Evolutionary conservation across 2,113 vertebrate genomes (phyloP).

Genomic region (Vulpes lagopus): DNA sequence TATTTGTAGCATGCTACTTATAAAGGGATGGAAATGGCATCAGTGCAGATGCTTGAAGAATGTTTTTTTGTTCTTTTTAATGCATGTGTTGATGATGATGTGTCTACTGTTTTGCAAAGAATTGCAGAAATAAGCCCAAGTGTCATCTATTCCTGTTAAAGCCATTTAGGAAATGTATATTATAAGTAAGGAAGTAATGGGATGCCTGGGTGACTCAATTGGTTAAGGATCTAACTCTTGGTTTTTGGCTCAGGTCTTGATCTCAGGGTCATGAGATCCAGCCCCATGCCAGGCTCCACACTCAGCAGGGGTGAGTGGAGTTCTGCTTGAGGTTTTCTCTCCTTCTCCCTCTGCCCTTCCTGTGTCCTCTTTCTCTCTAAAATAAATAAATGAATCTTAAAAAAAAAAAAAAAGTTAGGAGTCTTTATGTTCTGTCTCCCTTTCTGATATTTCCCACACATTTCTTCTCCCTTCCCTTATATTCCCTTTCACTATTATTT

Average conservation of each 20-base stretch:
- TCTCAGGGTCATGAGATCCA: background rate
- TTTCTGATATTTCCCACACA: too few relatives aligned
- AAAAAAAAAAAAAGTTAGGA: too few relatives aligned
- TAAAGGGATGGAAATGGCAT: background rate
- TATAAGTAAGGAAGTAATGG: background rate
- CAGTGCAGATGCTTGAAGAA: background rate
- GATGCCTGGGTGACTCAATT: background rate
- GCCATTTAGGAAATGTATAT: background rate
- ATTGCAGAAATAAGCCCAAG: background rate
- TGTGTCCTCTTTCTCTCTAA: background rate
- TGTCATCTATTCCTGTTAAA: slow-evolving; percentile 12
- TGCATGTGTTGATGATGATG: background rate
- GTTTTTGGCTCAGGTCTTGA: background rate
- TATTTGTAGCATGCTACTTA: background rate
- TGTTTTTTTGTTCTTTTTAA: background rate
- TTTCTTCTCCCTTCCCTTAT: too few relatives aligned
- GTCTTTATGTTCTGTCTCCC: too few relatives aligned
- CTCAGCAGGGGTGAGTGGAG: background rate
- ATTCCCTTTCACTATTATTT: too few relatives aligned
- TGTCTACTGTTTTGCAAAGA: background rate
- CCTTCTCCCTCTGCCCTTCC: background rate
- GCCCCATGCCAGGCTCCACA: background rate
- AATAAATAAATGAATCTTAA: too few relatives aligned
- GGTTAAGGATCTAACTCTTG: background rate
- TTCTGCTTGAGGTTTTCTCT: background rate